Conservation (phyloP, 2,888 invertebrate species). For the Quadriops clusia region DNA sequence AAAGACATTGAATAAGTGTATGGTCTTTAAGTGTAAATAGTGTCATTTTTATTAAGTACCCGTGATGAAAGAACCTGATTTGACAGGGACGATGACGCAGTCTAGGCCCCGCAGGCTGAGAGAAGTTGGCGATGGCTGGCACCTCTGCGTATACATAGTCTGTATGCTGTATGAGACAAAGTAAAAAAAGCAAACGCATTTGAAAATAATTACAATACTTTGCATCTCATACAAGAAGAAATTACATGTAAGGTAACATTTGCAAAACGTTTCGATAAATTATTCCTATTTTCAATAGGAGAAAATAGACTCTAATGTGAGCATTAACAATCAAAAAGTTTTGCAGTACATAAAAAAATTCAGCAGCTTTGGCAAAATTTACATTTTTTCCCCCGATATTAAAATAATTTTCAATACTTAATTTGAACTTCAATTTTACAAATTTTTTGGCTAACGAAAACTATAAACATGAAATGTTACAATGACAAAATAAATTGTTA, state of each 20-base stretch:
- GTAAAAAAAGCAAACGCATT: conserved; percentile 35
- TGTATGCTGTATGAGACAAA: conserved; percentile 41
- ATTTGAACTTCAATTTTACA: no score
- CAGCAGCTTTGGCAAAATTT: no score
- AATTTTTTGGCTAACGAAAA: no score
- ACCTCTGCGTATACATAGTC: conserved; percentile 39
- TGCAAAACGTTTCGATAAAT: conserved; percentile 24
- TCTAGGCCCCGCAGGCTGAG: conserved; percentile 42
- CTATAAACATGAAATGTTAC: conserved; percentile 36
- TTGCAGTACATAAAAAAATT: no score
- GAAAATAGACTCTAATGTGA: no score
- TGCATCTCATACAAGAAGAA: conserved; percentile 26
- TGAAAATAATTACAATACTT: conserved; percentile 24
- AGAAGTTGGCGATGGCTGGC: conserved; percentile 39
- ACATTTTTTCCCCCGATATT: no score
- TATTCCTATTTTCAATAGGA: no score
- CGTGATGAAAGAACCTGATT: conserved; percentile 39
- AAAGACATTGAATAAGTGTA: no score
- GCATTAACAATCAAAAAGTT: no score
- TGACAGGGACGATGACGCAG: conserved; percentile 37
- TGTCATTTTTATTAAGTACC: conserved; percentile 39
- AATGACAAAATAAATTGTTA: conserved; percentile 27
- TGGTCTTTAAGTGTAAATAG: no score
- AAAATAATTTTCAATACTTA: no score
- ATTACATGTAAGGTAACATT: background rate